phyloP scores from a whole-genome alignment of 2,113 vertebrate genomes.

The Nothobranchius kuhntae region DNA sequence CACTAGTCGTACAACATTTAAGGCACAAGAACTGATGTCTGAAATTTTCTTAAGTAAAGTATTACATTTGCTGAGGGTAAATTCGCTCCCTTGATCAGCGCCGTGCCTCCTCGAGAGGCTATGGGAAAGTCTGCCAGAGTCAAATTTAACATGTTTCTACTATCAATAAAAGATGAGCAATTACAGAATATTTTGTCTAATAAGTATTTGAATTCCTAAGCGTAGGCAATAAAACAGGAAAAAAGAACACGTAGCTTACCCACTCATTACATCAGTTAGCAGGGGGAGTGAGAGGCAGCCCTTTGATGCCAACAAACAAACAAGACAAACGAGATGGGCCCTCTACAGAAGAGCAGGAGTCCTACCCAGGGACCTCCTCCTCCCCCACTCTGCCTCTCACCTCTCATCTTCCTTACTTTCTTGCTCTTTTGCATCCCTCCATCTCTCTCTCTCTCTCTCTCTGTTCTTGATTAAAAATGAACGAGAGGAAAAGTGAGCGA shows the following conservation, averaged over 20 bases:
- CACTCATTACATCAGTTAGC: constrained; percentile 77
- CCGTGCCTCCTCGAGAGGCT: constrained; percentile 70
- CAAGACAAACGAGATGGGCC: constrained; percentile 76
- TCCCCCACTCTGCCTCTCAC: constrained; percentile 2
- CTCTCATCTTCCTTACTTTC: constrained; percentile 51
- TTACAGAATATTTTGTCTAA: constrained; percentile 82
- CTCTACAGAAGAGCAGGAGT: constrained; percentile 66
- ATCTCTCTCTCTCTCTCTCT: constrained; percentile 25
- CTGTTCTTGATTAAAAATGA: constrained; percentile 48
- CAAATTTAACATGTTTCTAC: constrained; percentile 76
- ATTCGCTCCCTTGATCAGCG: constrained; percentile 74
- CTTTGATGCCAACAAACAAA: constrained; percentile 80
- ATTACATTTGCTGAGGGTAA: constrained; percentile 67
- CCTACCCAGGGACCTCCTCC: constrained; percentile 67
- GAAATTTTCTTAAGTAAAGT: constrained; percentile 78
- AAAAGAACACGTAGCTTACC: constrained; percentile 71
- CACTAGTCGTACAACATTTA: constrained; percentile 71
- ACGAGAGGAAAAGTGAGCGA: constrained; percentile 13
- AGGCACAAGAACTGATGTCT: constrained; percentile 65
- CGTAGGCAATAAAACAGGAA: constrained; percentile 43
- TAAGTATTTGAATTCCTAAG: constrained; percentile 79
- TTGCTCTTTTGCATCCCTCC: constrained; percentile 31
- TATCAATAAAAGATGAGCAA: constrained; percentile 83
- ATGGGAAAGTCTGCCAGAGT: constrained; percentile 61
- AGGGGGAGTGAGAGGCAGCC: constrained; percentile 66